phyloP scores from a whole-genome alignment of 2,113 vertebrate genomes.

The Uria lomvia region DNA sequence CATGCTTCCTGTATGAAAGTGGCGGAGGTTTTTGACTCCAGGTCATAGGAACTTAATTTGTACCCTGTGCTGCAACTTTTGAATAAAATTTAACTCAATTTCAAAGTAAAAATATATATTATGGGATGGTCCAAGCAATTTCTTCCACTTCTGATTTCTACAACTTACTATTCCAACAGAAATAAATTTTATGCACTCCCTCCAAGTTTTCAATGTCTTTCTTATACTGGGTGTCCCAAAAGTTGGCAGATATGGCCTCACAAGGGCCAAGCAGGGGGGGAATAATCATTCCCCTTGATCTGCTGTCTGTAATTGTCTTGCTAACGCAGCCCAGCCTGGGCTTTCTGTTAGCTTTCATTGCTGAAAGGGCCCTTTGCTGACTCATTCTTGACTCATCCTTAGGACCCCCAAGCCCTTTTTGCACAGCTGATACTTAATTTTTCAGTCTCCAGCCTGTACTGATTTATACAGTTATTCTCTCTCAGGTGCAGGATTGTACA shows the following conservation, averaged over 20 bases:
- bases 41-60: not conserved
- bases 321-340: not conserved
- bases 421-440: not conserved
- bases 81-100: not conserved
- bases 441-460: not conserved
- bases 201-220: not conserved
- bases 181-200: not conserved
- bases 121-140: not conserved
- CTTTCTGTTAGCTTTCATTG: not conserved
- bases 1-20: not conserved
- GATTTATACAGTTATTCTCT: not conserved
- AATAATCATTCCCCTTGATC: not conserved
- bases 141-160: not conserved
- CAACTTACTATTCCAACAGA: not conserved
- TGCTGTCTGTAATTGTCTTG: not conserved
- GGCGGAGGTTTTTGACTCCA: not conserved
- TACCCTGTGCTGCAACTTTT: not conserved
- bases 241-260: not conserved
- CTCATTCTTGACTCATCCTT: not conserved
- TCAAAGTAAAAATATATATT: not conserved
- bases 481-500: not conserved
- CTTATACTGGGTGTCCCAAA: not conserved
- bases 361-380: not conserved
- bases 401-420: not conserved
- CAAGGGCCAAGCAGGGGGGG: not conserved